Base-by-base conservation (phyloP, 2,888 invertebrate species). In the Odontocolon sp. region DNA sequence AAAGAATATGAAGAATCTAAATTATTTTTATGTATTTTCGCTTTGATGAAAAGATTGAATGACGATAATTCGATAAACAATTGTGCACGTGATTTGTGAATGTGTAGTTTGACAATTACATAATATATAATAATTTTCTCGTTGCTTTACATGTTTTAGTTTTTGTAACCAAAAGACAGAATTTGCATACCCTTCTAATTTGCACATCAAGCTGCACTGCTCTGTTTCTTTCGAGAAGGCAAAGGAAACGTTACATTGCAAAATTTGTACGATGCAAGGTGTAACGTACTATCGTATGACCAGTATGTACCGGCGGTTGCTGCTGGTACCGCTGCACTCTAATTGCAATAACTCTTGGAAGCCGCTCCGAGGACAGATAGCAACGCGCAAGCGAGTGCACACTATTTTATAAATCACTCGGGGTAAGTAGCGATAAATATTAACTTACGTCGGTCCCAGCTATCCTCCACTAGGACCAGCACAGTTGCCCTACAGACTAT, bases 331-430 rank as follows among this genome's bases (percentile, higher is more conserved):
- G 21, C 52, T 64, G 71, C 75, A 69, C 77, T 81, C 80, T 81
- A 82, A 82, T 82, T 82, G 82, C 77, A 71, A 80, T 81, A 82
- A 82, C 63, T 82, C 81, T 72, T 45, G 74, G 73, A 64, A 61
- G 63, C 61, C 57, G 54, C 73, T 50, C 40, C 33, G 56, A 67
- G 67, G 66, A 78, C 70, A 78, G 74, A 78, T 78, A 70, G 74
- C 63, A 67, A 26, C 26, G 74, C 23, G 38, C 42, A n/a, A 5
- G 21, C 38, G 18, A n/a, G 9, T 18, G 11, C 5, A 38, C 61
- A 56, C 74, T 57, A 68, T 79, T 73, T 71, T 66, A 73, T 79
- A 77, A 77, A 79, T 79, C 79, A 79, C 79, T 74, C 77, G 64
- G 68, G 45, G 21, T 74, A 77, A 79, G 79, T 79, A 79, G 77